Evolutionary conservation across 2,797 vertebrate genomes (phyloP).

Genomic region (Nyctalus aviator): DNA sequence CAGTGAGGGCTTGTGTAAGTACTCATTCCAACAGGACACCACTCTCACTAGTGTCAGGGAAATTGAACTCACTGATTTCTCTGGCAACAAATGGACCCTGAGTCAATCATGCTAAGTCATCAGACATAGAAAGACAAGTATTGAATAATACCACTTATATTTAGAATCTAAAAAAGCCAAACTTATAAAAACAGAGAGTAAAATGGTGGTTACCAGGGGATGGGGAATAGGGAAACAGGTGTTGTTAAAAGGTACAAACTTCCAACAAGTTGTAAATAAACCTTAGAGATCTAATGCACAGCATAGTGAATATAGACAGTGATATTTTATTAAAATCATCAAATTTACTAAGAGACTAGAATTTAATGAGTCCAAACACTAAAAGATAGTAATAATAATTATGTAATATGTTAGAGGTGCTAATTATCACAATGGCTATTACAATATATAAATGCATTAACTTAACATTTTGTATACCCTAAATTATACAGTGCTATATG

Average conservation of each 20-base stretch:
- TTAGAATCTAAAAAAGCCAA: not conserved
- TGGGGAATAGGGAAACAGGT: too few relatives aligned
- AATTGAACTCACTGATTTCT: not conserved
- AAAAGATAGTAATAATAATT: not conserved
- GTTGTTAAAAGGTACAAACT: not conserved
- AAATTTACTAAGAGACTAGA: not conserved
- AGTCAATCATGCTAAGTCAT: not conserved
- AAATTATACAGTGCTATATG: not conserved
- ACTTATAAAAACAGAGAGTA: not conserved
- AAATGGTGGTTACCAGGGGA: not conserved
- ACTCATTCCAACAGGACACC: too few relatives aligned
- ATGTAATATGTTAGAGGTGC: not conserved
- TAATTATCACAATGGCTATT: not conserved
- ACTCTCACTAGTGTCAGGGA: too few relatives aligned
- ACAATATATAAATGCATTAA: not conserved
- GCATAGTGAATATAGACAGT: not conserved
- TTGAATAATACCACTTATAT: not conserved
- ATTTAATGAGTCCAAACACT: not conserved
- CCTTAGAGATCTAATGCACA: not conserved
- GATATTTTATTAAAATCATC: not conserved
- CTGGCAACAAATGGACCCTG: not conserved
- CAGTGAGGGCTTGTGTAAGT: too few relatives aligned
- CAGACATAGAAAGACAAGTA: not conserved
- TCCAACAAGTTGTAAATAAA: not conserved
- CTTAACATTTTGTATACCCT: not conserved